phyloP scores from a whole-genome alignment of 1,140 invertebrate genomes.

The Euura saliciscinereae region DNA sequence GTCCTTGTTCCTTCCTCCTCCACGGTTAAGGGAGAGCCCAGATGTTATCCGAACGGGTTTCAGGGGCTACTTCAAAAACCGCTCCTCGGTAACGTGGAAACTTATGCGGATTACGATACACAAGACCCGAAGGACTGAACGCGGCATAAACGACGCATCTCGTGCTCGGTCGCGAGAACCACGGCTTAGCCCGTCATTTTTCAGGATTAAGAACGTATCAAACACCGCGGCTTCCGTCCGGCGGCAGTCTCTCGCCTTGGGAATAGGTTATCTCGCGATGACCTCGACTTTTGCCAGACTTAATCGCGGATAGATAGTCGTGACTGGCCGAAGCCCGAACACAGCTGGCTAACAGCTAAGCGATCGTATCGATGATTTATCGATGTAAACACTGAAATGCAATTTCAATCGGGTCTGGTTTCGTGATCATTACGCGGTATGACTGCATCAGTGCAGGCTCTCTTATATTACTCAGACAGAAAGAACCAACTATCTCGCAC shows the following conservation, averaged over 20 bases:
- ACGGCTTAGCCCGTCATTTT: background rate
- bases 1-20: background rate
- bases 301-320: no score
- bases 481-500: background rate
- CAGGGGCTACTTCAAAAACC: background rate
- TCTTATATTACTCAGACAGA: conserved; percentile 9
- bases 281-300: no score
- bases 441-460: background rate
- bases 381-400: no score
- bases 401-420: no score
- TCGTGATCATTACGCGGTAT: background rate
- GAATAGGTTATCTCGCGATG: no score
- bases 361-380: no score
- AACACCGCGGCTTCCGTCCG: background rate
- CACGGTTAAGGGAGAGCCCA: background rate
- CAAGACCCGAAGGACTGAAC: background rate
- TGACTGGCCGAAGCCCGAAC: no score
- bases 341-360: no score
- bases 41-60: conserved; percentile 2
- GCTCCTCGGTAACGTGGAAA: no score
- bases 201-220: background rate
- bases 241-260: no score
- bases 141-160: background rate
- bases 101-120: background rate
- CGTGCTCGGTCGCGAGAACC: background rate